Evolutionary conservation across 35 echinoderm and acorn worm species (phyloP).

Genomic region (Holothuria glaberrima): DNA sequence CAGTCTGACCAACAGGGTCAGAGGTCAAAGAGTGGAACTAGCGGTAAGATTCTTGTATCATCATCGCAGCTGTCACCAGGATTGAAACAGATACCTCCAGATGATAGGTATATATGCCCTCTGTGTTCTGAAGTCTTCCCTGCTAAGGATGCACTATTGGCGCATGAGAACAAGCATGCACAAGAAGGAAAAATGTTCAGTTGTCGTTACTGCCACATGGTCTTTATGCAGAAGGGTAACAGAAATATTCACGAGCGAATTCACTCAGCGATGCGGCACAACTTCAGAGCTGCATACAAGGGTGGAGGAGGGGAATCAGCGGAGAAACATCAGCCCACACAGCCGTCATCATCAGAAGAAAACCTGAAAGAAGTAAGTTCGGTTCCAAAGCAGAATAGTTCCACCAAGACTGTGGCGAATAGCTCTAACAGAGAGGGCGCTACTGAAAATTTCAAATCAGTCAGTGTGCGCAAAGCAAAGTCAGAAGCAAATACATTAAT

Average conservation of each 20-base stretch:
- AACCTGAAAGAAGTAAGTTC: not conserved
- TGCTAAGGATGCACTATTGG: constrained; percentile 33
- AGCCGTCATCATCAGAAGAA: not conserved
- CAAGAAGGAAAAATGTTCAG: constrained; percentile 39
- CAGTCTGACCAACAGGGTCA: not conserved
- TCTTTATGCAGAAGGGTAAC: constrained; percentile 46
- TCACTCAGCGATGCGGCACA: constrained; percentile 39
- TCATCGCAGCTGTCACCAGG: not conserved
- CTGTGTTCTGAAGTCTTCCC: constrained; percentile 42
- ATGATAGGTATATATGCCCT: constrained; percentile 37
- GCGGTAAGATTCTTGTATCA: not conserved
- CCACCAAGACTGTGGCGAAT: not conserved
- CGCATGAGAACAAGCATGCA: constrained; percentile 27
- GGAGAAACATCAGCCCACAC: not conserved
- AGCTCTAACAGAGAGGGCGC: not conserved
- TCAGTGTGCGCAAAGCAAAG: not conserved
- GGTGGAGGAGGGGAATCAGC: not conserved
- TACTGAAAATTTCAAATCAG: not conserved
- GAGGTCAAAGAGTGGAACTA: not conserved
- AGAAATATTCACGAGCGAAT: constrained; percentile 43
- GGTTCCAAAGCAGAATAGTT: not conserved
- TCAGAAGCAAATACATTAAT: not conserved
- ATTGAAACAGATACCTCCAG: not conserved
- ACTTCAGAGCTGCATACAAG: constrained; percentile 16
- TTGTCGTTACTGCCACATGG: constrained; percentile 55